phyloP scores from a whole-genome alignment of 2,888 invertebrate genomes.

The Andricus curvator region DNA sequence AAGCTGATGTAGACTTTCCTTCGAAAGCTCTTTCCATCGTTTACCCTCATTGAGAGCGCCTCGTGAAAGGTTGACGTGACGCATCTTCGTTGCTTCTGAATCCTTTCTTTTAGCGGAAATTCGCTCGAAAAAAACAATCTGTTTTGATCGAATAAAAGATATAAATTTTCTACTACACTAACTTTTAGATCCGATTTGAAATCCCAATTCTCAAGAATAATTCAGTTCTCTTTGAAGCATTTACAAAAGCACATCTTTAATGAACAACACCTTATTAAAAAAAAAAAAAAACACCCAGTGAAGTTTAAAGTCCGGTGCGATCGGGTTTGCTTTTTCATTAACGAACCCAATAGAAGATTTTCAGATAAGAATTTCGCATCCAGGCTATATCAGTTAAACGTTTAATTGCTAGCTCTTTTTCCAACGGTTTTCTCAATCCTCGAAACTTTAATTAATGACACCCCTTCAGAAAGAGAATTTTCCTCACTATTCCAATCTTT shows the following conservation, averaged over 20 bases:
- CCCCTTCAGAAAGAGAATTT: not conserved
- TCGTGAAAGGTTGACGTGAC: constrained; percentile 17
- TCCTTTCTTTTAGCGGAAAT: not conserved
- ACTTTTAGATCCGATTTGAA: not conserved
- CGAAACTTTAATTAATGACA: not conserved
- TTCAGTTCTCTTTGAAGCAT: too few relatives aligned
- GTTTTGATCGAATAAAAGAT: not conserved
- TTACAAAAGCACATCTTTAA: not conserved
- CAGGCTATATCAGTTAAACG: not conserved
- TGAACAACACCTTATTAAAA: not conserved
- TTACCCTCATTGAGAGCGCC: constrained; percentile 5
- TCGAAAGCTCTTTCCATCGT: constrained; percentile 31
- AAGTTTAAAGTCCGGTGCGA: not conserved
- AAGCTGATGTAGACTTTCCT: constrained; percentile 39
- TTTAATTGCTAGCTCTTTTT: not conserved
- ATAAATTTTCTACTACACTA: not conserved
- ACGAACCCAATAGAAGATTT: not conserved
- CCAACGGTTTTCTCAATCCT: not conserved
- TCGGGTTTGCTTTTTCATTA: not conserved
- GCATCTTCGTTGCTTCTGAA: not conserved
- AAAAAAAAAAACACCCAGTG: not conserved
- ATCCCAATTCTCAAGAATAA: not conserved
- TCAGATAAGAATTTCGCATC: not conserved
- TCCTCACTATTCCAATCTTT: not conserved
- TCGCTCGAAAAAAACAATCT: not conserved